phyloP scores from a whole-genome alignment of 2,797 vertebrate genomes.

The Trachops cirrhosus region DNA sequence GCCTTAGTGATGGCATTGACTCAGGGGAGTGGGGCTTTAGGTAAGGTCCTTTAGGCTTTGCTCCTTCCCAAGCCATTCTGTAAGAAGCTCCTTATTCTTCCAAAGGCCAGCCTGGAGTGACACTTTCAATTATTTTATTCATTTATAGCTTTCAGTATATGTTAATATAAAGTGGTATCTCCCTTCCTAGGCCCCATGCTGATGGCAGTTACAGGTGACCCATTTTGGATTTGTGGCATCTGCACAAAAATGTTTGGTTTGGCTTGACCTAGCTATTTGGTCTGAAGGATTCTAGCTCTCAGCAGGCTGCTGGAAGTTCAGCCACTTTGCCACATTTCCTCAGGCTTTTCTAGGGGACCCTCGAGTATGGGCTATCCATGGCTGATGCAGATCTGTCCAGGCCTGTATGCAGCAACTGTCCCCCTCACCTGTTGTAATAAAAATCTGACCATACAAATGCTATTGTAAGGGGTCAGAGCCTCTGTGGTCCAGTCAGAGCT shows the following conservation, averaged over 20 bases:
- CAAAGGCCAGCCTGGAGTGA: background rate
- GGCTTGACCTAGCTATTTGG: background rate
- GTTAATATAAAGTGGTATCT: background rate
- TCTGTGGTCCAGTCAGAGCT: background rate
- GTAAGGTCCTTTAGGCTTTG: background rate
- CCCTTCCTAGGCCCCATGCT: background rate
- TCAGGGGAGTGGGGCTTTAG: background rate
- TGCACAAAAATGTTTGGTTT: background rate
- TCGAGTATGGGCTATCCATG: background rate
- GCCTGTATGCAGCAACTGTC: background rate
- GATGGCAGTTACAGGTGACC: background rate
- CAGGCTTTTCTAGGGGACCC: background rate
- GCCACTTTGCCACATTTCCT: background rate
- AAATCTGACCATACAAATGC: background rate
- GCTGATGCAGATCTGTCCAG: background rate
- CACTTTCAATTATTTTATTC: background rate
- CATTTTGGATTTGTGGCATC: slow-evolving; percentile 9
- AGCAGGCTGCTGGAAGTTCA: background rate
- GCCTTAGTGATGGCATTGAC: background rate
- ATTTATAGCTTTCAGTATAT: background rate
- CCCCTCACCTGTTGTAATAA: background rate
- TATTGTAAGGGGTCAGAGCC: background rate
- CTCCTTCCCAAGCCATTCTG: background rate
- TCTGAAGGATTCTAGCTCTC: background rate
- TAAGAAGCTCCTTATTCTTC: background rate